Evolutionary conservation across 2,888 invertebrate species (phyloP), one percentile per base, ranked within the genome.

Genomic region (Agriopis leucophaearia): DNA sequence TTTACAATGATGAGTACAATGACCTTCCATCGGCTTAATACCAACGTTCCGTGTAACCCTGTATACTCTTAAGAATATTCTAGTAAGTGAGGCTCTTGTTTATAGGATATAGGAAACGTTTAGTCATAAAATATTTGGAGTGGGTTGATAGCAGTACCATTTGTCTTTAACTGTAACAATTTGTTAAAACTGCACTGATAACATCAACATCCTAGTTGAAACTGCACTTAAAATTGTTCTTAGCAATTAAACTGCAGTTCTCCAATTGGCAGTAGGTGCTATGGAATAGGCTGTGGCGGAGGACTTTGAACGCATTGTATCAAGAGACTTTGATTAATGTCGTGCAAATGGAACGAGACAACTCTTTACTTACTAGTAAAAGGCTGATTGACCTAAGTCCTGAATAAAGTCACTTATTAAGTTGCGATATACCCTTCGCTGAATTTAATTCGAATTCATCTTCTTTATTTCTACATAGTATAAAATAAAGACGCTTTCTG

Each of bases 191-290:
- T 12, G 18, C 40, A 48, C 56, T 55, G 67, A 64, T 68, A 64
- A 18, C 45, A 68, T 68, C 68, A 12, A 55, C 36, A 56, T 56
- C 50, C 59, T 50, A 64, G 38, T 27, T 58, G 54, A 48, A n/a
- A 48, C 58, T 59, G 58, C 57, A 52, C 62, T 63, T 55, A 51
- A 54, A 59, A 59, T 65, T 60, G 55, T 45, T 56, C 59, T 59
- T 60, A 44, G 55, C 59, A 63, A 55, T 55, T 50, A 56, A 68
- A 64, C 64, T 68, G 68, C 68, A 68, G 57, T 64, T 64, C 64
- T 64, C 44, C 44, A 68, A 64, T 64, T 68, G 64, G 44, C 48
- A 36, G 38, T 45, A 63, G 38, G 27, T 10, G 16, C 50, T 62
- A 40, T 50, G 0, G n/a, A 1, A 27, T 63, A 45, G n/a, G 45